Percentiles rank a stretch among this genome's conserved stretches.
phyloP scores from a whole-genome alignment of 1,140 invertebrate genomes.

The Piezodorus guildinii region DNA sequence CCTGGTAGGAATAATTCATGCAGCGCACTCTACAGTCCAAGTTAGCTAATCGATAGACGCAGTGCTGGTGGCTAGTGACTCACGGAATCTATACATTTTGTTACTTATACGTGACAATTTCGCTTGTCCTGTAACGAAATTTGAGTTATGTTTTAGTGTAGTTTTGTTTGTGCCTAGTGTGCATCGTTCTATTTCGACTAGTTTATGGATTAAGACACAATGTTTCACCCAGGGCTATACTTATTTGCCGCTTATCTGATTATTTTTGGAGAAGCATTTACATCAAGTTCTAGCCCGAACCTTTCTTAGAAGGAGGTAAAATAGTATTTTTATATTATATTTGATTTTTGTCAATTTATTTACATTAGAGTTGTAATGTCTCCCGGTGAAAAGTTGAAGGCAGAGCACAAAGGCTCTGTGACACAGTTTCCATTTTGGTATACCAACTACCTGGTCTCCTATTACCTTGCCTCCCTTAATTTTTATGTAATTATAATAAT shows the following conservation, averaged over 20 bases:
- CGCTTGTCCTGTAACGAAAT: not conserved
- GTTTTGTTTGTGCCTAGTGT: not conserved
- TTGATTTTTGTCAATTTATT: not conserved
- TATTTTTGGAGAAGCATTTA: not conserved
- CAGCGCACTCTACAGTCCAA: slow-evolving; percentile 10
- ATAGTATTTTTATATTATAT: not conserved
- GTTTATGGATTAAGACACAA: not conserved
- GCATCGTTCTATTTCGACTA: not conserved
- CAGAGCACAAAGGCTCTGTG: not conserved
- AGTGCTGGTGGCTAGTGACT: slow-evolving; percentile 15
- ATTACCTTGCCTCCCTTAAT: not conserved
- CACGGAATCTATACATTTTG: slow-evolving; percentile 15
- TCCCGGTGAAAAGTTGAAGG: not conserved
- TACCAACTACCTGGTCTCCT: not conserved
- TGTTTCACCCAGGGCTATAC: not conserved
- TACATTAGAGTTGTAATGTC: not conserved
- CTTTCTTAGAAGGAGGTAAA: slow-evolving; percentile 8
- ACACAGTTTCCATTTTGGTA: slow-evolving; percentile 14
- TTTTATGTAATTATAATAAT: no score
- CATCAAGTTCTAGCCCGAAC: not conserved
- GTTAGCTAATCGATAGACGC: slow-evolving; percentile 16
- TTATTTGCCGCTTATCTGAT: not conserved
- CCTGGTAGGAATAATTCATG: slow-evolving; percentile 4
- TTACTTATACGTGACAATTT: slow-evolving; percentile 5
- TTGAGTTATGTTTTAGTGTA: slow-evolving; percentile 8